phyloP scores from a whole-genome alignment of 2,888 invertebrate genomes.

The Amphipoea oculea region DNA sequence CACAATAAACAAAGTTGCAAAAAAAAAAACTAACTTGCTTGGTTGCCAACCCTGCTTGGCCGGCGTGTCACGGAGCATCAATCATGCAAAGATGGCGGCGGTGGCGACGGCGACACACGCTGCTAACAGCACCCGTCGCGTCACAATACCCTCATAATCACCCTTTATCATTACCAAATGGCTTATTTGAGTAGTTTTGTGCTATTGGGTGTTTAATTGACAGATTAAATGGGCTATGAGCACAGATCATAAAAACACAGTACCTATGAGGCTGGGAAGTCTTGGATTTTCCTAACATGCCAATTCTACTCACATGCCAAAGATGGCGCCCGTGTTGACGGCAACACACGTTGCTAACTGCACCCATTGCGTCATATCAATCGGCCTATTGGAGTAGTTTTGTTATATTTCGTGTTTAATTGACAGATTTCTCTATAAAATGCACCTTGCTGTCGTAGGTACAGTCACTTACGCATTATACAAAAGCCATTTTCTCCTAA shows the following conservation, averaged over 20 bases:
- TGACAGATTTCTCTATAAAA: not conserved
- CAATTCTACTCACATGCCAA: constrained; percentile 47
- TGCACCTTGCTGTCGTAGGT: not conserved
- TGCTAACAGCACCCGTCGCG: not conserved
- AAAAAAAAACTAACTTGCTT: constrained; percentile 9
- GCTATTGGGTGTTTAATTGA: too few relatives aligned
- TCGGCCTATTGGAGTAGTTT: not conserved
- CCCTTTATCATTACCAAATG: not conserved
- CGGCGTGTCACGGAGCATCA: constrained; percentile 73
- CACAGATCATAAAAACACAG: too few relatives aligned
- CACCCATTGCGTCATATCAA: not conserved
- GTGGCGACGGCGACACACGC: not conserved
- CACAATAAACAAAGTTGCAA: not conserved
- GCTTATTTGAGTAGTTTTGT: not conserved
- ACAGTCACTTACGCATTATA: not conserved
- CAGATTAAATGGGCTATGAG: not conserved
- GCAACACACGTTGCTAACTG: not conserved
- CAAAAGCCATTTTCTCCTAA: not conserved
- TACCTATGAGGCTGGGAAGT: too few relatives aligned
- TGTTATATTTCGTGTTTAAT: not conserved
- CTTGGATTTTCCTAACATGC: not conserved
- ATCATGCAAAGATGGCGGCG: constrained; percentile 78
- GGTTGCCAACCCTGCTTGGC: constrained; percentile 66
- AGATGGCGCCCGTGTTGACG: constrained; percentile 65
- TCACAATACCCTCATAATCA: not conserved